Evolutionary conservation across 1,140 invertebrate genomes (phyloP).

Genomic region (Steinernema feltiae): DNA sequence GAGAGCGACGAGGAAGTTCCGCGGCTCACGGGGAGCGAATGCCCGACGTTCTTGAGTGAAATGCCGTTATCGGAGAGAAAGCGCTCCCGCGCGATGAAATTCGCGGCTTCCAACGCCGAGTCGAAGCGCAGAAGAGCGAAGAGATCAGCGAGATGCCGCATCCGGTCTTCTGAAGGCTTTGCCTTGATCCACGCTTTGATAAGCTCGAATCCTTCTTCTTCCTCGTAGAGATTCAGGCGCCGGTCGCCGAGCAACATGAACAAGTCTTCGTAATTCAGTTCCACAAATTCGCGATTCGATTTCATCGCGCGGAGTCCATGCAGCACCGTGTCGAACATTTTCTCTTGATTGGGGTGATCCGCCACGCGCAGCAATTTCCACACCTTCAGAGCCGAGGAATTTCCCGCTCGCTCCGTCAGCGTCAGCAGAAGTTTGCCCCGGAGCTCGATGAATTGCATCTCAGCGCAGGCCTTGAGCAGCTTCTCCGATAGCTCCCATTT

Average conservation of each 20-base stretch:
- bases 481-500: not conserved
- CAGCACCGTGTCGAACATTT: not conserved
- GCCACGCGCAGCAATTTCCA: not conserved
- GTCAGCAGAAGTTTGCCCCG: not conserved
- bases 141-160: not conserved
- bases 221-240: not conserved
- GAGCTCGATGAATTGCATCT: not conserved
- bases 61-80: not conserved
- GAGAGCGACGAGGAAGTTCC: not conserved
- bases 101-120: not conserved
- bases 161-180: not conserved
- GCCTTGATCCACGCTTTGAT: not conserved
- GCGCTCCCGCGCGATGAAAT: not conserved
- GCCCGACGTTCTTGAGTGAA: not conserved
- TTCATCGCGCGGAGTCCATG: not conserved
- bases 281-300: not conserved
- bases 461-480: not conserved
- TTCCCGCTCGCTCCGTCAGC: not conserved
- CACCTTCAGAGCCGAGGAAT: not conserved
- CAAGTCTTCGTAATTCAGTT: not conserved
- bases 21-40: not conserved
- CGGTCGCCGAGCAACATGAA: not conserved
- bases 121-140: not conserved
- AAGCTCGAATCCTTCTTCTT: not conserved
- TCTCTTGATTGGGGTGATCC: not conserved